Conservation (phyloP, 2,113 vertebrate genomes). For the Bufo gargarizans region DNA sequence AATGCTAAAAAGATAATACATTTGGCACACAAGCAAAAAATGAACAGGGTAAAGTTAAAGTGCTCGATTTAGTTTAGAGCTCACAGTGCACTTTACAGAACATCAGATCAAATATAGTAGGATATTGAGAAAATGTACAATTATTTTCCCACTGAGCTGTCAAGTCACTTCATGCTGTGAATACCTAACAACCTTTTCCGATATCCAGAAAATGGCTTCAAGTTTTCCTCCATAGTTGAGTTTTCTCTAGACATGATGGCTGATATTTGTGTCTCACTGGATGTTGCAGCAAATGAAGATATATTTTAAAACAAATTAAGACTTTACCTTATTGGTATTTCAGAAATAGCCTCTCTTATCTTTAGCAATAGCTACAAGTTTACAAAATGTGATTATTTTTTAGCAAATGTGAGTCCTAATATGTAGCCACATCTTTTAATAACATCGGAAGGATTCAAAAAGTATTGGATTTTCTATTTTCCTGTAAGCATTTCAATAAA, state of each 20-base stretch:
- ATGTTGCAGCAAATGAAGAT: conserved; percentile 69
- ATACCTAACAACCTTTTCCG: conserved; percentile 70
- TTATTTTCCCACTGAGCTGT: conserved; percentile 70
- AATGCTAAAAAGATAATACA: conserved; percentile 55
- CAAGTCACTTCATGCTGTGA: conserved; percentile 69
- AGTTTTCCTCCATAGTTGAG: conserved; percentile 67
- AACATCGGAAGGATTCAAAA: neutral
- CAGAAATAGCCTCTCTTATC: neutral
- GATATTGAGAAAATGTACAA: conserved; percentile 69
- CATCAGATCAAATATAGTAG: conserved; percentile 65
- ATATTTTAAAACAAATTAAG: conserved; percentile 38
- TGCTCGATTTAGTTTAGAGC: conserved; percentile 65
- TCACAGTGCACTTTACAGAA: conserved; percentile 63
- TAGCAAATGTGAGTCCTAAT: neutral
- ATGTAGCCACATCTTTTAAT: conserved; percentile 10
- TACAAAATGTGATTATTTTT: conserved; percentile 14
- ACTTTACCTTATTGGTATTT: neutral
- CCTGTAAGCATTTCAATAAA: conserved; percentile 26
- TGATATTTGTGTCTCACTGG: conserved; percentile 63
- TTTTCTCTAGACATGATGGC: conserved; percentile 1
- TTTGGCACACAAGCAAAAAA: conserved; percentile 64
- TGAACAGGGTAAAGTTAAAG: conserved; percentile 67
- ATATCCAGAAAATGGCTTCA: conserved; percentile 70
- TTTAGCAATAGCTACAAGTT: neutral
- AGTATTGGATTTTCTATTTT: conserved; percentile 24